phyloP scores from a whole-genome alignment of 2,888 invertebrate species.

The Drosophila barbarae region DNA sequence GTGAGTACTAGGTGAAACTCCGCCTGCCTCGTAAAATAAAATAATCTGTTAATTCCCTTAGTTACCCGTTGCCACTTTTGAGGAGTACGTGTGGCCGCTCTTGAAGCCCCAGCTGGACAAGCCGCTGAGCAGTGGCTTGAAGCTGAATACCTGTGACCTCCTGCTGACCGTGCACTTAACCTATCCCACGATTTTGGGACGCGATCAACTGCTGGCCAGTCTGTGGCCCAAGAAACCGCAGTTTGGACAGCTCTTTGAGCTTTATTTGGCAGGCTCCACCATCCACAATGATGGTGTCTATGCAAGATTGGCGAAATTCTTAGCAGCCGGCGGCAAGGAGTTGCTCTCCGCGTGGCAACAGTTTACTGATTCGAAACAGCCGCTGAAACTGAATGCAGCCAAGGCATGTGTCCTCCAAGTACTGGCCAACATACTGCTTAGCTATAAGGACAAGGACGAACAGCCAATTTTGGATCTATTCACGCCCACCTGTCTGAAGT shows the following conservation, averaged over 20 bases:
- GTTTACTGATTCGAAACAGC: constrained; percentile 23
- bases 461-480: constrained; percentile 37
- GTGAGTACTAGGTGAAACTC: constrained; percentile 15
- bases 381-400: constrained; percentile 18
- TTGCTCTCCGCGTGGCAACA: constrained; percentile 40
- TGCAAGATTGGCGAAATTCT: constrained; percentile 42
- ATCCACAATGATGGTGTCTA: constrained; percentile 20
- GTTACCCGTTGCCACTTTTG: constrained; percentile 15
- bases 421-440: constrained; percentile 23
- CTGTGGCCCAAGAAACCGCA: constrained; percentile 46
- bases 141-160: constrained; percentile 35
- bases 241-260: constrained; percentile 45
- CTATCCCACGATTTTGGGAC: constrained; percentile 33
- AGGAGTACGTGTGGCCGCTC: constrained; percentile 46
- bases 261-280: constrained; percentile 36
- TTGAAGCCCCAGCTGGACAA: constrained; percentile 36
- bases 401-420: constrained; percentile 42
- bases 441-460: neutral
- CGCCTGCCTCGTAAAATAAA: neutral
- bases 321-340: constrained; percentile 6
- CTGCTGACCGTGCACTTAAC: constrained; percentile 42
- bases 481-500: constrained; percentile 3
- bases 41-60: neutral
- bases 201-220: constrained; percentile 22
- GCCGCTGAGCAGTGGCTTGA: constrained; percentile 26